Conservation (phyloP, 2,113 vertebrate species). For the Abramis brama region DNA sequence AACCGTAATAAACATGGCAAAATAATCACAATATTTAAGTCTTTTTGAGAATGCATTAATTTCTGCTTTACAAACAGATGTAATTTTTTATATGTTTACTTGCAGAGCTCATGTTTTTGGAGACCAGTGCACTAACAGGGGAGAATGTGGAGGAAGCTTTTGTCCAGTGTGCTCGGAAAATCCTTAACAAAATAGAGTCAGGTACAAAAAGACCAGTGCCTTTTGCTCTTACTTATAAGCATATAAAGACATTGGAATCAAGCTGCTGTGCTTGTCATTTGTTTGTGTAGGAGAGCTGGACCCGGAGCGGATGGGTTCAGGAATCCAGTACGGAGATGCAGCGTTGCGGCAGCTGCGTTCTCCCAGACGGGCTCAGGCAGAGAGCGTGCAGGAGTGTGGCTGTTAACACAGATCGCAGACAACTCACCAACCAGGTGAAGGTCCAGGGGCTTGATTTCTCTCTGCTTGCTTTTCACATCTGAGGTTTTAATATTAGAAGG, state of each 20-base stretch:
- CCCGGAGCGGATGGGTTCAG: constrained; percentile 93
- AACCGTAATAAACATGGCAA: neutral
- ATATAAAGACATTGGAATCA: neutral
- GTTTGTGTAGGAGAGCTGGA: constrained; percentile 84
- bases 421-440: constrained; percentile 53
- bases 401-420: constrained; percentile 73
- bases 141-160: constrained; percentile 94
- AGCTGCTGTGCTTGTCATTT: neutral
- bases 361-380: constrained; percentile 82
- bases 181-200: constrained; percentile 93
- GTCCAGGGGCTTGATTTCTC: neutral
- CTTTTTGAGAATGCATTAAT: neutral
- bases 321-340: constrained; percentile 90
- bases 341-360: constrained; percentile 88
- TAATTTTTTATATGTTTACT: constrained; percentile 5
- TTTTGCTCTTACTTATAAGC: neutral
- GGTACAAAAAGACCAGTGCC: constrained; percentile 69
- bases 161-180: constrained; percentile 90
- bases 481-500: neutral
- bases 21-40: neutral
- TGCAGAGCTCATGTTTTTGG: constrained; percentile 91
- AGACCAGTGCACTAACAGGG: constrained; percentile 90
- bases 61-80: neutral
- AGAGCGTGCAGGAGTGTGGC: constrained; percentile 85
- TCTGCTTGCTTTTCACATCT: neutral